phyloP scores from a whole-genome alignment of 1,140 invertebrate species.

The Danaus melanippus region DNA sequence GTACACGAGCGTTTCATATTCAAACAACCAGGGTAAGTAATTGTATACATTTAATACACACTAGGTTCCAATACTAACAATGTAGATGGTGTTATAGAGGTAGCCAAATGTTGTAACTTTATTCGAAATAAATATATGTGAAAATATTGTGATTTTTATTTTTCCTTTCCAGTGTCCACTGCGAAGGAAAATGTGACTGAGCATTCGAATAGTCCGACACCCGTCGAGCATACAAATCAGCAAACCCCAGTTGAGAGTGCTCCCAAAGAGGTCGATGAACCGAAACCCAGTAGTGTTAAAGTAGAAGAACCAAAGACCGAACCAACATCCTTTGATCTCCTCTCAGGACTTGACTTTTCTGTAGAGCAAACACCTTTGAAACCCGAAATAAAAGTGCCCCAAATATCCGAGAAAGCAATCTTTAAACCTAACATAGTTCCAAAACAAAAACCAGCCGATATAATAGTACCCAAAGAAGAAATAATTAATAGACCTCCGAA shows the following conservation, averaged over 20 bases:
- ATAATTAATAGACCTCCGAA: conserved; percentile 63
- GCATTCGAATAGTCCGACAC: conserved; percentile 18
- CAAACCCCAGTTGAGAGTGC: conserved; percentile 9
- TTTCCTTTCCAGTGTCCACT: conserved; percentile 54
- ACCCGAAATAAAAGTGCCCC: conserved; percentile 74
- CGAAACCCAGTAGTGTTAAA: conserved; percentile 19
- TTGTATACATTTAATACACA: conserved; percentile 21
- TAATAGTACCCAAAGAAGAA: conserved; percentile 38
- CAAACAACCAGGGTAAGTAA: conserved; percentile 56
- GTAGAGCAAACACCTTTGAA: conserved; percentile 79
- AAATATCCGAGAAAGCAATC: conserved; percentile 59
- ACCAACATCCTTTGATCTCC: conserved; percentile 80
- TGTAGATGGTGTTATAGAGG: conserved; percentile 6
- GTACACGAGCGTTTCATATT: conserved; percentile 41
- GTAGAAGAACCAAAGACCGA: conserved; percentile 38
- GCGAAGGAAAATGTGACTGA: conserved; percentile 35
- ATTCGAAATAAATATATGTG: conserved; percentile 45
- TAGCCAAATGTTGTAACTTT: conserved; percentile 25
- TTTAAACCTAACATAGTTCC: conserved; percentile 35
- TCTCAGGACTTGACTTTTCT: conserved; percentile 84
- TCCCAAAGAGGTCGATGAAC: conserved; percentile 17
- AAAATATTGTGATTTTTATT: conserved; percentile 51
- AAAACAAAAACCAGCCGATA: conserved; percentile 43
- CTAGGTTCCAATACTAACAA: conserved; percentile 15
- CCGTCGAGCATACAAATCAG: conserved; percentile 7